Evolutionary conservation across 1,140 invertebrate genomes (phyloP).

Genomic region (Sesamia nonagrioides): DNA sequence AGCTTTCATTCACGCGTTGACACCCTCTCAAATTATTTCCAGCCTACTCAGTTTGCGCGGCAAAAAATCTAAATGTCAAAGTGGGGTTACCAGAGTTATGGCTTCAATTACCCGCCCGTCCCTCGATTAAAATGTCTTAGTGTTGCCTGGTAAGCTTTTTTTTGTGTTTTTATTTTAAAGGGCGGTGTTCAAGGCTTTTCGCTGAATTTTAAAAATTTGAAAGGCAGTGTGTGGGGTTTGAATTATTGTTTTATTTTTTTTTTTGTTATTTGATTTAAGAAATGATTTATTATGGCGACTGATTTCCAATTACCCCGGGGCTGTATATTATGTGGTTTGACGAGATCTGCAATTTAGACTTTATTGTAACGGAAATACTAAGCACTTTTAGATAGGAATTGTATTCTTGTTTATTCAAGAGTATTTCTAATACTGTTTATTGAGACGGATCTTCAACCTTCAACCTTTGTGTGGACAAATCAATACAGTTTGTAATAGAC

Average conservation of each 20-base stretch:
- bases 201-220: constrained; percentile 46
- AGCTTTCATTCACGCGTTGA: constrained; percentile 53
- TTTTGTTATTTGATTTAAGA: neutral
- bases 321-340: too few relatives aligned
- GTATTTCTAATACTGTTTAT: neutral
- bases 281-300: too few relatives aligned
- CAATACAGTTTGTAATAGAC: neutral
- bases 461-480: neutral
- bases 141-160: constrained; percentile 71
- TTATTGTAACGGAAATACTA: too few relatives aligned
- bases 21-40: constrained; percentile 74
- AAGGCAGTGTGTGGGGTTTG: neutral
- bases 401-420: neutral
- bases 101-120: constrained; percentile 79
- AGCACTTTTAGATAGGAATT: too few relatives aligned
- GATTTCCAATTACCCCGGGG: too few relatives aligned
- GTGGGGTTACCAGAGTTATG: constrained; percentile 82
- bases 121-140: constrained; percentile 82
- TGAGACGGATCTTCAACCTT: neutral
- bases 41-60: constrained; percentile 78
- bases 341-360: too few relatives aligned
- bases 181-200: constrained; percentile 66
- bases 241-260: neutral
- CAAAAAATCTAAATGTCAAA: constrained; percentile 85
- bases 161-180: constrained; percentile 65